Conservation (phyloP, 2,797 vertebrate genomes). For the Scomberomorus guttatus region DNA sequence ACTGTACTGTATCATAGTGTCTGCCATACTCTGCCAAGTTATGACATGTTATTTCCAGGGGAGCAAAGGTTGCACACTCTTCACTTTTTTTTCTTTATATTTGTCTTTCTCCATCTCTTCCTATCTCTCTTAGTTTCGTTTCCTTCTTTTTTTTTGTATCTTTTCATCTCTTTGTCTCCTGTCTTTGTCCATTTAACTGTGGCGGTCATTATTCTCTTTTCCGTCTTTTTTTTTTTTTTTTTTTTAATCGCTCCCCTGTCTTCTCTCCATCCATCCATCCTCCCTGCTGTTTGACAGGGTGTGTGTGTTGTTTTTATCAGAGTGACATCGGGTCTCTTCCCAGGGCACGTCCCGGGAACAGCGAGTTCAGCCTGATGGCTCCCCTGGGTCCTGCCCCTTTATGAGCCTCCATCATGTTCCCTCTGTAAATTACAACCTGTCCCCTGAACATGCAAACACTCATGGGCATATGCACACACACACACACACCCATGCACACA, state of each 20-base stretch:
- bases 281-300: constrained; percentile 73
- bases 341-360: constrained; percentile 80
- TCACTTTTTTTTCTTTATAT: constrained; percentile 31
- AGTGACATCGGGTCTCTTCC: constrained; percentile 83
- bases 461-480: constrained; percentile 29
- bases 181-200: constrained; percentile 50
- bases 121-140: constrained; percentile 38
- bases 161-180: constrained; percentile 47
- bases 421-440: constrained; percentile 78
- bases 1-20: constrained; percentile 36
- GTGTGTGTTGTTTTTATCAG: constrained; percentile 82
- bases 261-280: constrained; percentile 70
- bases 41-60: constrained; percentile 51
- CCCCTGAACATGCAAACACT: constrained; percentile 46
- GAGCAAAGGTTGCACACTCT: constrained; percentile 24
- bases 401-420: constrained; percentile 66
- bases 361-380: constrained; percentile 73
- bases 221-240: constrained; percentile 42
- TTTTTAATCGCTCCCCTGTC: constrained; percentile 55
- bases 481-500: constrained; percentile 7
- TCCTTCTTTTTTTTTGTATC: constrained; percentile 43
- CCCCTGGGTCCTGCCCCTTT: constrained; percentile 75
- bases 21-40: constrained; percentile 44
- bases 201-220: constrained; percentile 53
- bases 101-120: constrained; percentile 56